These are phyloP conservation scores for Apteryx mantelli DNA, from an alignment of 2,113 vertebrate genomes.

Conservation along the genomic window DNA sequence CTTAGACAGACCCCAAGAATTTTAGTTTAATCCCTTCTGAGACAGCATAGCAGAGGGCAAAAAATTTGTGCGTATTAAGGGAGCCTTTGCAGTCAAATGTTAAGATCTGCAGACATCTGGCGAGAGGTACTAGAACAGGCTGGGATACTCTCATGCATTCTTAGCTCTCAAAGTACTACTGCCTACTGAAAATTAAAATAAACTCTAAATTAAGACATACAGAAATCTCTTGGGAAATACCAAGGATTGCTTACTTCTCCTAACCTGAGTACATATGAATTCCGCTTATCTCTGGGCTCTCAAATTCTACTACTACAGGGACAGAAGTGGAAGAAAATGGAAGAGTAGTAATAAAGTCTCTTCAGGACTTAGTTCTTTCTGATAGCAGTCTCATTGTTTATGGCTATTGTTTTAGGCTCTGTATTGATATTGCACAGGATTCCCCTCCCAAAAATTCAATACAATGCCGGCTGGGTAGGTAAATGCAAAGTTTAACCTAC, in stretches of 20 bases:
- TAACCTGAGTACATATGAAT: background rate
- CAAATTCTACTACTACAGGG: background rate
- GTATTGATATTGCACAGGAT: background rate
- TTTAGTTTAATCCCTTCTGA: background rate
- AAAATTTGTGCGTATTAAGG: background rate
- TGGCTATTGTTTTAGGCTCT: background rate
- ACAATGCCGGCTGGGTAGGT: background rate
- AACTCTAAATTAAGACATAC: background rate
- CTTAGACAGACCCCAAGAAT: background rate
- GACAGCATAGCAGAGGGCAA: background rate
- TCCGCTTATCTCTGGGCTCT: background rate
- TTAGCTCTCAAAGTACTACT: background rate
- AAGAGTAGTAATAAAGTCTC: background rate
- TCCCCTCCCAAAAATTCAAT: accelerated
- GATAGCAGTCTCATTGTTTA: background rate
- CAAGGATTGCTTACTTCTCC: background rate
- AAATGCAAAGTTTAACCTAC: background rate
- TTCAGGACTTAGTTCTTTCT: background rate
- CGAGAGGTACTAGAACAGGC: background rate
- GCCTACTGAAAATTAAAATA: background rate
- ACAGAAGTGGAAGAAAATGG: background rate
- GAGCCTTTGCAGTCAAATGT: background rate
- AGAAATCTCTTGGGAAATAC: background rate
- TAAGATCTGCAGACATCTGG: background rate
- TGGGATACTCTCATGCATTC: background rate